These are phyloP conservation scores for Lepus timidus DNA, from an alignment of 2,113 vertebrate species.

Conservation along the genomic window DNA sequence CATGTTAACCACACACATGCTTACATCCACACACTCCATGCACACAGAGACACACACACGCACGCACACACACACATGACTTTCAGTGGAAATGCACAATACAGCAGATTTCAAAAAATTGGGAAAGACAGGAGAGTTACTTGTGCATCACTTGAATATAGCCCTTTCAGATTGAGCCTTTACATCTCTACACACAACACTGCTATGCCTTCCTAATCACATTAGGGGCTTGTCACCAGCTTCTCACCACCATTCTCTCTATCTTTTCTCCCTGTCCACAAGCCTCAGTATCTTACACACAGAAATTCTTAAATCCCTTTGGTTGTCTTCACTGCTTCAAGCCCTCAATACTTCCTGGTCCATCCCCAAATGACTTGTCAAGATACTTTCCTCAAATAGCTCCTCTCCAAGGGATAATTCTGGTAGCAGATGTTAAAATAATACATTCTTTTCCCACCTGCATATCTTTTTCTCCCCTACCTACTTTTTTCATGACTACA, in stretches of 20 bases:
- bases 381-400: slow-evolving; percentile 5
- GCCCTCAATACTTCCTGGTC: not conserved
- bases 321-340: not conserved
- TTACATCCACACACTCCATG: not conserved
- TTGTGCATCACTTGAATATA: not conserved
- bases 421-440: slow-evolving; percentile 1
- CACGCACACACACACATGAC: not conserved
- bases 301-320: not conserved
- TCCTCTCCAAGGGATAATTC: slow-evolving; percentile 24
- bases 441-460: not conserved
- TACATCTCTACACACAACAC: not conserved
- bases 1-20: not conserved
- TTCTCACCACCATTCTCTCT: not conserved
- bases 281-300: not conserved
- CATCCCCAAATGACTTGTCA: not conserved
- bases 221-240: not conserved
- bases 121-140: not conserved
- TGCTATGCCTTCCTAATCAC: not conserved
- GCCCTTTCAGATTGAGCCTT: not conserved
- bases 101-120: not conserved
- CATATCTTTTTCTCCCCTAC: not conserved
- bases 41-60: not conserved
- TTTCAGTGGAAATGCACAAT: not conserved
- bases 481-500: no score
- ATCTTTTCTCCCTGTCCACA: not conserved